phyloP scores from a whole-genome alignment of 1,140 invertebrate genomes.

The Drosophila murphyi region DNA sequence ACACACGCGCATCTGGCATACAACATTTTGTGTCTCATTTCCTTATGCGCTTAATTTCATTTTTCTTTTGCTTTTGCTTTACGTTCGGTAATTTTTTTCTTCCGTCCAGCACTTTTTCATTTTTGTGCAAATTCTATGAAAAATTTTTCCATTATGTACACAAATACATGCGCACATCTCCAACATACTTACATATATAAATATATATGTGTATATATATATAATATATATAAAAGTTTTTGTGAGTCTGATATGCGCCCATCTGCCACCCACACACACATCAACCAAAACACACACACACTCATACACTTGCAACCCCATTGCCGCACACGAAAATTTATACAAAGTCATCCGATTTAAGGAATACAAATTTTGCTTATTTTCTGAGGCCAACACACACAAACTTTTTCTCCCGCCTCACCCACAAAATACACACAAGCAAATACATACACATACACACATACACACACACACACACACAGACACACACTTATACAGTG shows the following conservation, averaged over 20 bases:
- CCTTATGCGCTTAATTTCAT: constrained; percentile 81
- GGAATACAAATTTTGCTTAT: constrained; percentile 84
- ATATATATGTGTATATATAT: constrained; percentile 32
- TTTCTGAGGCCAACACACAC: constrained; percentile 63
- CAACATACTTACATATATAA: constrained; percentile 17
- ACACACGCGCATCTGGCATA: constrained; percentile 32
- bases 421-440: constrained; percentile 25
- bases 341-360: constrained; percentile 85
- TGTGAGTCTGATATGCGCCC: constrained; percentile 65
- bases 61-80: constrained; percentile 62
- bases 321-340: constrained; percentile 83
- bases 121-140: constrained; percentile 85
- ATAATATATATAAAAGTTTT: constrained; percentile 63
- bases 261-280: constrained; percentile 51
- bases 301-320: constrained; percentile 70
- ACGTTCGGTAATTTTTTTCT: constrained; percentile 38
- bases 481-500: constrained; percentile 14
- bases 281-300: constrained; percentile 15
- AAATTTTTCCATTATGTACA: constrained; percentile 84
- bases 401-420: constrained; percentile 29
- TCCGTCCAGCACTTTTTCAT: constrained; percentile 75
- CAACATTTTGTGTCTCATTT: constrained; percentile 78
- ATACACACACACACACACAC: constrained; percentile 28
- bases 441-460: constrained; percentile 31
- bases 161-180: constrained; percentile 51